Evolutionary conservation across 2,113 vertebrate genomes (phyloP), one percentile per base, ranked within the genome.

Genomic region (Calyptomena viridis): DNA sequence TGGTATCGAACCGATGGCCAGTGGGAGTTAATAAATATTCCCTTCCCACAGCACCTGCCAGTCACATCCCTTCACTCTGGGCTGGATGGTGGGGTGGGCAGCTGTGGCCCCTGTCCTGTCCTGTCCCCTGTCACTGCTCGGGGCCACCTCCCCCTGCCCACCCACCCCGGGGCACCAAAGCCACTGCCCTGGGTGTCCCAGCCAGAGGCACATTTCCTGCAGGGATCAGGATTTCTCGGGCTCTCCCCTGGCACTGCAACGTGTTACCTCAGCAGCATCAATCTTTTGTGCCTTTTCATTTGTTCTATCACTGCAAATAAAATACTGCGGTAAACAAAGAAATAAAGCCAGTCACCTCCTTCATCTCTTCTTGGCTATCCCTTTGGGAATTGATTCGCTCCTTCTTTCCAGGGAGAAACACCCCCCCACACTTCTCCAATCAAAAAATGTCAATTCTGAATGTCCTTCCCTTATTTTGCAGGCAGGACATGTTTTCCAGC

Each of bases 21-120:
- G 64, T 50, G 59, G 92, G 68, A 71, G 86, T 80, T 95, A 67
- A 95, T 86, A 66, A 94, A 84, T 52, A 76, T 91, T 95, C 83
- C 59, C 49, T 73, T 78, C 73, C 62, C 20, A 4, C 5, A 56
- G 64, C 55, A 30, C 73, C 82, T 80, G 72, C 50, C 49, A 53
- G 16, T 49, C 84, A 53, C 82, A 68, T 47, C 62, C 66, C 63
- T 62, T 37, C 0, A 1, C 66, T 12, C 20, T 11, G 52, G 22
- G 12, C 10, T 9, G 40, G 40, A 40, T 40, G 40, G 40, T 40
- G 40, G 40, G 40, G 40, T 40, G 47, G 53, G 66, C 1, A 7
- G 33, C 68, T 42, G 25, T 16, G 22, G 56, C 44, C 73, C 53
- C 30, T n/a, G 17, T 92, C 52, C 69, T 33, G 24, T 78, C 37